Evolutionary conservation across 2,888 invertebrate species (phyloP).

Genomic region (Masnerella sp.): DNA sequence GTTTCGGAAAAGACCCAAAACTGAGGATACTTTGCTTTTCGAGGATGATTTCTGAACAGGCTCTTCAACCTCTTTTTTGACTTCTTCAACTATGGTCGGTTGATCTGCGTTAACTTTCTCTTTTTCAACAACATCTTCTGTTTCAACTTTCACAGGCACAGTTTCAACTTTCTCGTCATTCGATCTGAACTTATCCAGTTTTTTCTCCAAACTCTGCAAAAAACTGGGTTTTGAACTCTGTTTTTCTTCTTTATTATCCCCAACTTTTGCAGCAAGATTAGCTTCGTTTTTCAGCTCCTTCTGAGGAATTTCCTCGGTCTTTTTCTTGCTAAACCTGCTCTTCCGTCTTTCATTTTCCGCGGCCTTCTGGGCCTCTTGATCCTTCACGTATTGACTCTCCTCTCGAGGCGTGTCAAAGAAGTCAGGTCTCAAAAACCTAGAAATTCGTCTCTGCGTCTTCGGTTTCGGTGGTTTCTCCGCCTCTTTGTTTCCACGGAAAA

Average conservation of each 20-base stretch:
- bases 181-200: constrained; percentile 72
- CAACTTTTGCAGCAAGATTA: constrained; percentile 67
- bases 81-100: constrained; percentile 59
- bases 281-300: constrained; percentile 71
- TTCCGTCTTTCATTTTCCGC: constrained; percentile 80
- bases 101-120: neutral
- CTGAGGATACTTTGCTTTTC: constrained; percentile 85
- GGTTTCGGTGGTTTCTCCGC: constrained; percentile 65
- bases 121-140: neutral
- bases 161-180: constrained; percentile 79
- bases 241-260: constrained; percentile 63
- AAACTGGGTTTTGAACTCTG: constrained; percentile 79
- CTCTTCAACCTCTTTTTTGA: constrained; percentile 64
- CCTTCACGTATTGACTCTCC: constrained; percentile 82
- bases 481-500: constrained; percentile 79
- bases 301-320: constrained; percentile 74
- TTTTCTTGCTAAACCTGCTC: constrained; percentile 85
- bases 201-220: constrained; percentile 86
- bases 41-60: constrained; percentile 77
- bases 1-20: constrained; percentile 87
- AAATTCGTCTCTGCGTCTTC: constrained; percentile 82
- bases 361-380: constrained; percentile 75
- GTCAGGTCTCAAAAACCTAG: constrained; percentile 87
- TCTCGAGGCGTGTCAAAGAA: constrained; percentile 85
- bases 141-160: constrained; percentile 79